These are phyloP conservation scores for Onychorhynchus coronatus DNA, from an alignment of 2,113 vertebrate species.

Conservation along the genomic window DNA sequence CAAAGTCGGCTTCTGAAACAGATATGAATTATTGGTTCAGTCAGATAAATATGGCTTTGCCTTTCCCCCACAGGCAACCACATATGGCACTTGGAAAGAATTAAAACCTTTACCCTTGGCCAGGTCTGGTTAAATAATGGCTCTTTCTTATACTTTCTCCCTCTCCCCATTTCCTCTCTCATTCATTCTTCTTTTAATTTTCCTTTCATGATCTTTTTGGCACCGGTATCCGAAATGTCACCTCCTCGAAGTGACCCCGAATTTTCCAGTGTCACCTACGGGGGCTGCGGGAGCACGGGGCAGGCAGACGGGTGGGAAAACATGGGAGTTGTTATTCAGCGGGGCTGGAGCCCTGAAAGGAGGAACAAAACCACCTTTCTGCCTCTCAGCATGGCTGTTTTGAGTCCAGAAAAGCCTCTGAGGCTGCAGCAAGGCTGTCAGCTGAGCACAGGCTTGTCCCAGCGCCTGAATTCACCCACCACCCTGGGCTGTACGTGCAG, in stretches of 20 bases:
- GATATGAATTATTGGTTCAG: slow-evolving; percentile 76
- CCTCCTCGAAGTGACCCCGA: slow-evolving; percentile 48
- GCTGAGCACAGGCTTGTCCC: neutral
- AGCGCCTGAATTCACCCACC: fast-evolving
- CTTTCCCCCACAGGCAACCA: slow-evolving; percentile 64
- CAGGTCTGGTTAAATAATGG: slow-evolving; percentile 65
- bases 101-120: slow-evolving; percentile 62
- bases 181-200: slow-evolving; percentile 68
- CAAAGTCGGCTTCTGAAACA: slow-evolving; percentile 74
- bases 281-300: neutral
- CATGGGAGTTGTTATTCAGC: neutral
- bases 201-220: slow-evolving; percentile 53
- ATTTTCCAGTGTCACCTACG: slow-evolving; percentile 60
- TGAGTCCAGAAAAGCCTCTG: neutral
- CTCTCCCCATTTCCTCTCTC: slow-evolving; percentile 51
- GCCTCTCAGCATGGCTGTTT: neutral
- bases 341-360: neutral
- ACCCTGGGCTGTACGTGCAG: fast-evolving
- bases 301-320: neutral
- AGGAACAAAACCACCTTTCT: slow-evolving; percentile 40
- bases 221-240: slow-evolving; percentile 21
- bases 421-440: neutral
- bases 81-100: slow-evolving; percentile 72
- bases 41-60: slow-evolving; percentile 65
- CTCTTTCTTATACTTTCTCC: slow-evolving; percentile 55